Base-by-base conservation (phyloP, 35 echinoderm and acorn worm genomes). In the Strongylocentrotus purpuratus region DNA sequence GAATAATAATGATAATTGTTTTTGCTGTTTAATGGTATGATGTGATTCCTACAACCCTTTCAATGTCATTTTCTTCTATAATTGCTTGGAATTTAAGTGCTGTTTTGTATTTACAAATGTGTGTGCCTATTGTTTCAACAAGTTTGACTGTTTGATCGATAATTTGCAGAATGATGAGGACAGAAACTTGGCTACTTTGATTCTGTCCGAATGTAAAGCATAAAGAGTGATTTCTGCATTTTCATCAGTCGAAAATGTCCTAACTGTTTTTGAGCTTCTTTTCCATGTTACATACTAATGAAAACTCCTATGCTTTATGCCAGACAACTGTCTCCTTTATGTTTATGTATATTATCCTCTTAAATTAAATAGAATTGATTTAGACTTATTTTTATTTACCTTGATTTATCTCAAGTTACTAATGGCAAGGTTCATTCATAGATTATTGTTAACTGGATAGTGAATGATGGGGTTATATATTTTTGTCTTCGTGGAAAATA, bases 51-150 rank as follows among this genome's bases (percentile, higher is more conserved):
- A 5, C 20, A 22, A 78, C 20, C 65, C 28, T 78, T 5, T 78
- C 65, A 28, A 28, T 78, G 4, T 78, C 25, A 78, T 78, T 78
- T 78, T 78, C 65, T 78, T 78, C 65, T 78, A 22, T 78, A 22
- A 78, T 28, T 78, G 28, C 20, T 78, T 78, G 65, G 65, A 78
- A 78, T 78, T 78, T 78, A 15, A 78, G 65, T 78, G 65, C 65
- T 78, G 65, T 78, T 78, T 28, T 78, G 65, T 78, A 78, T 78
- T 78, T 78, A 28, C 65, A n/a, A 89, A 89, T 45, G 87, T 89
- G 87, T 89, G 87, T 89, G 87, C 33, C 32, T 41, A 89, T 89
- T 89, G 87, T 89, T 89, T 89, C 20, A 10, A 45, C 87, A 89
- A 89, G 17, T 46, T 89, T 89, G 31, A 45, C 18, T 89, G 87